Conservation (phyloP, 2,888 invertebrate species). For the Hofmannophila pseudospretella region DNA sequence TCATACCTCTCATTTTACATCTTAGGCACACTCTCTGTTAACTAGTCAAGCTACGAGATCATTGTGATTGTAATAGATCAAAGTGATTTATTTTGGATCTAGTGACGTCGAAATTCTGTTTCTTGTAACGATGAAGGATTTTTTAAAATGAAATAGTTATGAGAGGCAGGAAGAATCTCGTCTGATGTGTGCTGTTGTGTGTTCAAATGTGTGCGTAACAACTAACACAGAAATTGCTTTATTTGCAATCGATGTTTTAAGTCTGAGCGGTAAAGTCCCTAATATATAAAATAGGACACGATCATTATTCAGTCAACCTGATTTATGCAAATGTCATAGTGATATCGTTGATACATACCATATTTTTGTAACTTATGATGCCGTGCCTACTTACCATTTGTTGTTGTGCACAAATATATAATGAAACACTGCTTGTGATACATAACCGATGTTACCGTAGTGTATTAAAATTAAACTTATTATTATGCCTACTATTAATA, state of each 20-base stretch:
- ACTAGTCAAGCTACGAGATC: not conserved
- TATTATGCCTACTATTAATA: slow-evolving; percentile 8
- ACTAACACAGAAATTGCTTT: not conserved
- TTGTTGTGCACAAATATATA: not conserved
- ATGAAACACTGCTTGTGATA: slow-evolving; percentile 28
- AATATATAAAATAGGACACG: too few relatives aligned
- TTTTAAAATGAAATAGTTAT: not conserved
- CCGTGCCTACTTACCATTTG: not conserved
- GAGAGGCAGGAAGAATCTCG: not conserved
- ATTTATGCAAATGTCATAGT: too few relatives aligned
- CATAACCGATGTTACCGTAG: slow-evolving; percentile 39
- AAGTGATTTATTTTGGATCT: not conserved
- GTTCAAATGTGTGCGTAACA: not conserved
- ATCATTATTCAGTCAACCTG: too few relatives aligned
- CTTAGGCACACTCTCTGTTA: not conserved
- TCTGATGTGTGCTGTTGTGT: not conserved
- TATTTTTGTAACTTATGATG: not conserved
- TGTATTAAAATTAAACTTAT: slow-evolving; percentile 22
- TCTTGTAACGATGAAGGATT: not conserved
- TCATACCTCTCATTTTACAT: too few relatives aligned
- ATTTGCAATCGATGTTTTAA: not conserved
- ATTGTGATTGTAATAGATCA: not conserved
- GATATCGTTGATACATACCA: too few relatives aligned
- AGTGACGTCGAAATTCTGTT: not conserved
- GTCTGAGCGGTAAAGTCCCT: slow-evolving; percentile 5